Conservation (phyloP, 2,888 invertebrate species). For the Dryobotodes eremita region DNA sequence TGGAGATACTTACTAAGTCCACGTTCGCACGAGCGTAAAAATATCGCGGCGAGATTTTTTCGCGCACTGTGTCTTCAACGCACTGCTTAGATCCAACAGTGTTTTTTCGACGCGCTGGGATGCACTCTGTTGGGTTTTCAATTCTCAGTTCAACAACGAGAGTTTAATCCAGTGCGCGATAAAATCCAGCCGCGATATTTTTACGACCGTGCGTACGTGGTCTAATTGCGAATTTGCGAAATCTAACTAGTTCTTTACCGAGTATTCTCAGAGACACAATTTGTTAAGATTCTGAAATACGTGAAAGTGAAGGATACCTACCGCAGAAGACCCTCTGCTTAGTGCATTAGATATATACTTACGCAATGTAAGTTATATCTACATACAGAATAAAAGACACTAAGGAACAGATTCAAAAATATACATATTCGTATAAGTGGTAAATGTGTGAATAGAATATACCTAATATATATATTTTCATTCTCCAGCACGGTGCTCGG, state of each 20-base stretch:
- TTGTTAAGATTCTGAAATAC: neutral
- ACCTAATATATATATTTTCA: neutral
- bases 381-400: neutral
- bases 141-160: too few relatives aligned
- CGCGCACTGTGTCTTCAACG: too few relatives aligned
- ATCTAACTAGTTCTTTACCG: neutral
- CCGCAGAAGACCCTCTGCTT: neutral
- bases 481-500: constrained; percentile 38
- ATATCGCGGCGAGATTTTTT: too few relatives aligned
- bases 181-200: too few relatives aligned
- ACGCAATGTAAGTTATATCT: neutral
- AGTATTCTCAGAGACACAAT: neutral
- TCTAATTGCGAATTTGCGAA: neutral
- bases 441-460: neutral
- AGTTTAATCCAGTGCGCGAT: too few relatives aligned
- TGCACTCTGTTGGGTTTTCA: too few relatives aligned
- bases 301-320: neutral
- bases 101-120: too few relatives aligned
- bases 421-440: neutral
- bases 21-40: too few relatives aligned
- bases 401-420: neutral
- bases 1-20: neutral
- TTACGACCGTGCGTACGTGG: too few relatives aligned
- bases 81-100: too few relatives aligned
- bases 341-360: neutral